Evolutionary conservation across 2,888 invertebrate genomes (phyloP), one percentile per base, ranked within the genome.

Genomic region (Blomia tropicalis): DNA sequence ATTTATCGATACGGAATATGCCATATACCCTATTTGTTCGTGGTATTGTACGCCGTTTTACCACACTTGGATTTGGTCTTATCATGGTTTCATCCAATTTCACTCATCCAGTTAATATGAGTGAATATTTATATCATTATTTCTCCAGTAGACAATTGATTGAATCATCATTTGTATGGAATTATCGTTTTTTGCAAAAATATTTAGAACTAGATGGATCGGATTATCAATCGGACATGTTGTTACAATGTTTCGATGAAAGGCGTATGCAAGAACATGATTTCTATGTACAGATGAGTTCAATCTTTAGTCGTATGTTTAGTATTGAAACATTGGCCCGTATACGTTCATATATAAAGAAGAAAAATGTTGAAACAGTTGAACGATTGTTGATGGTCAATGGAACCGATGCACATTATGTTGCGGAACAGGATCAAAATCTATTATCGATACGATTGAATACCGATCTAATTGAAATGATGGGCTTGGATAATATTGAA

Each of bases 111-210:
- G 2, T 56, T 2, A 56, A 56, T 11, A 36, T 56, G 19, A 29
- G 30, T 2, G 56, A 56, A 14, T 56, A 56, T 25, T 56, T 56
- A 29, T 11, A 56, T 25, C 29, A 56, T 25, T 56, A 56, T 25
- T 56, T 27, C 29, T 29, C 56, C 11, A 30, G 31, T 31, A 2
- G 27, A 19, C 56, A 56, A 56, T 30, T 27, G 27, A 56, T 56
- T 3, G 56, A 56, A 31, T 56, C 56, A 19, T 3, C 56, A n/a
- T 56, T 56, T 25, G 27, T 56, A 2, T 56, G 56, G 56, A 56
- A 56, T 25, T 23, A 56, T 14, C 30, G 29, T 2, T 56, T 56
- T 31, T 31, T 27, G 14, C 32, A 31, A 56, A 56, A 56, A 31
- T 56, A 29, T 36, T 11, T 32, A 4, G 56, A 56, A 36, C 29